Evolutionary conservation across 1,140 invertebrate genomes (phyloP), one percentile per base, ranked within the genome.

Genomic region (Scaptomyza graminum): DNA sequence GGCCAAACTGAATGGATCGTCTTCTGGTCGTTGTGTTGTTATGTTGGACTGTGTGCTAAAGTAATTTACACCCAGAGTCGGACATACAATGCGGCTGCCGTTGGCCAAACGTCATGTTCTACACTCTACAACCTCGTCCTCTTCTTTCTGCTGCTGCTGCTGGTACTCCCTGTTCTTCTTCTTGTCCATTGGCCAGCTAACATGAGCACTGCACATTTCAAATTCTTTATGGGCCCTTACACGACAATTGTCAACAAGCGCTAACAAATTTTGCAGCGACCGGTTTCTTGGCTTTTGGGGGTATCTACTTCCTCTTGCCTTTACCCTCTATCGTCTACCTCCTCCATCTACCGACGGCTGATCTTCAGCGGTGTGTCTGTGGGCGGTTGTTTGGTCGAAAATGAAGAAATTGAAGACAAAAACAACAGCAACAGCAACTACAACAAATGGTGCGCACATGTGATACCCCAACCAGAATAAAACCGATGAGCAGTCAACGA

Each of bases 231-330:
- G 73, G 73, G 57, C 71, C 79, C 79, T 85, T 79, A 76, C 82
- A 88, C 83, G 64, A 73, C 82, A 79, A 87, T 79, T 88, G 82
- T 87, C 82, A 87, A 87, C 82, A 78, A 88, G 78, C 83, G 82
- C 75, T 71, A 88, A 87, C 83, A 87, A 87, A 87, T 87, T 87
- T 85, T 37, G 16, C 60, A 72, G 49, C 63, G 63, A 72, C 69
- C 69, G 69, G 69, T 72, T 72, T 55, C n/a, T 63, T 52, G 16
- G 50, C 16, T 16, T 55, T 49, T 47, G 18, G 41, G 13, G 1
- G 8, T 22, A 22, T 22, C 18, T 22, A 3, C 18, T 22, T 3
- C 18, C 18, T 22, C 4, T 22, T 22, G 18, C 18, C 18, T 22
- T 2, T 22, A 22, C 18, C 18, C 18, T 22, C 18, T 22, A 22